Conservation (phyloP, 2,888 invertebrate genomes). For the Alitta virens region DNA sequence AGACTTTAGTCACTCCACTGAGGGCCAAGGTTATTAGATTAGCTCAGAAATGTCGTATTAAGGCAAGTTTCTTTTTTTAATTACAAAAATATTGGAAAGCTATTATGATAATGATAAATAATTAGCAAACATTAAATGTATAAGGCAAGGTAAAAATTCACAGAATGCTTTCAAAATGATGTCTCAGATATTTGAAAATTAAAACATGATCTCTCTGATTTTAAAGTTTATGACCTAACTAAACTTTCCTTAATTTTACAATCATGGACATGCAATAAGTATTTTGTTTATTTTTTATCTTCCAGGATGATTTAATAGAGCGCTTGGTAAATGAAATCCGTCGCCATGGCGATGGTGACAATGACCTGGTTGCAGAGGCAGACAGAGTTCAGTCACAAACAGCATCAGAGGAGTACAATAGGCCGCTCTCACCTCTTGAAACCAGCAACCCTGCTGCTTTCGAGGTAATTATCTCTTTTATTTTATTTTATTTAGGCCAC, state of each 20-base stretch:
- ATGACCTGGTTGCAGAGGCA: constrained; percentile 38
- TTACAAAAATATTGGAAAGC: too few relatives aligned
- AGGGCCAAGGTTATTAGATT: constrained; percentile 41
- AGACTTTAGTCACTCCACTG: constrained; percentile 34
- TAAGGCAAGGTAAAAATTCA: too few relatives aligned
- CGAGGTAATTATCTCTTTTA: too few relatives aligned
- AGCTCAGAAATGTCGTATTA: constrained; percentile 43
- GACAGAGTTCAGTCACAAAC: constrained; percentile 30
- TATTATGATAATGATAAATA: background rate
- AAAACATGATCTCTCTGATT: too few relatives aligned
- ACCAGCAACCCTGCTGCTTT: constrained; percentile 4
- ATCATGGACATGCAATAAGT: too few relatives aligned
- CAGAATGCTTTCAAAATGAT: too few relatives aligned
- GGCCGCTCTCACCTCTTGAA: constrained; percentile 24
- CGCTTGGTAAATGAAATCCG: constrained; percentile 37
- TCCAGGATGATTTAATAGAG: constrained; percentile 42
- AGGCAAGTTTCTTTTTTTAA: constrained; percentile 32
- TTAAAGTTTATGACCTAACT: too few relatives aligned
- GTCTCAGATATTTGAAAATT: too few relatives aligned
- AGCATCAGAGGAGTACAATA: constrained; percentile 38
- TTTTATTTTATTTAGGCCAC: too few relatives aligned
- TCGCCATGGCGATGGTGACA: constrained; percentile 31
- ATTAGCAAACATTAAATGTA: background rate
- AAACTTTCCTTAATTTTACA: too few relatives aligned
- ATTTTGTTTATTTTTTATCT: too few relatives aligned